These are phyloP conservation scores for Nymphalis urticae DNA, from an alignment of 2,888 invertebrate species.

Conservation along the genomic window DNA sequence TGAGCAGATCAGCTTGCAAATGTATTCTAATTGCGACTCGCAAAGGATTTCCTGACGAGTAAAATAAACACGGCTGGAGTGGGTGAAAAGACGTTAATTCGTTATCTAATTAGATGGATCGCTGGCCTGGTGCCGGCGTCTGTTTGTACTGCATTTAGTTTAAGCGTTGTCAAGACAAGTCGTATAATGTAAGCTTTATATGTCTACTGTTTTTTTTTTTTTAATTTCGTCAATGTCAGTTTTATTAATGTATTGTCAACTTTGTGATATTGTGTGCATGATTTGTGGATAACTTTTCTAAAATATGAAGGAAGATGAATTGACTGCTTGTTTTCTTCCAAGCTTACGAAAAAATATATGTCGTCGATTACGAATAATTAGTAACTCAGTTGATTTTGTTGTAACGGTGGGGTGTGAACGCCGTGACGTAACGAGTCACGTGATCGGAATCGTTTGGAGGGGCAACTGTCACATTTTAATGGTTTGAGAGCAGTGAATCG, in stretches of 20 bases:
- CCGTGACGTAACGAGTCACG: no score
- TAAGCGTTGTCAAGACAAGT: slow-evolving; percentile 16
- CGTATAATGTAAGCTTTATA: slow-evolving; percentile 1
- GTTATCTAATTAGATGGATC: slow-evolving; percentile 69
- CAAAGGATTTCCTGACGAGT: slow-evolving; percentile 60
- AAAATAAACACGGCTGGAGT: slow-evolving; percentile 58
- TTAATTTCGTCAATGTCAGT: not conserved
- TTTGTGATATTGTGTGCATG: not conserved
- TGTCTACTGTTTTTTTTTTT: no score
- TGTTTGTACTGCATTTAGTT: slow-evolving; percentile 37
- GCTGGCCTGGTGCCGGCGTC: slow-evolving; percentile 30
- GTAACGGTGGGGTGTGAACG: no score
- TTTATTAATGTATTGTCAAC: not conserved
- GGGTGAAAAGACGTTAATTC: slow-evolving; percentile 71
- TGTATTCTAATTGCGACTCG: slow-evolving; percentile 56
- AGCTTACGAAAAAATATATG: no score
- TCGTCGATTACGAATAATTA: no score
- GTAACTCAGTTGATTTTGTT: no score
- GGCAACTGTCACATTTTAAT: no score
- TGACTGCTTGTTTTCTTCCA: no score
- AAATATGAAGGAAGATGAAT: no score
- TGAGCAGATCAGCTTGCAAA: slow-evolving; percentile 55
- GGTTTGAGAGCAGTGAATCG: no score
- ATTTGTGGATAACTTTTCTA: not conserved
- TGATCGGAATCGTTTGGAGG: no score